Conservation (phyloP, 2,113 vertebrate species). For the Atractosteus spatula region DNA sequence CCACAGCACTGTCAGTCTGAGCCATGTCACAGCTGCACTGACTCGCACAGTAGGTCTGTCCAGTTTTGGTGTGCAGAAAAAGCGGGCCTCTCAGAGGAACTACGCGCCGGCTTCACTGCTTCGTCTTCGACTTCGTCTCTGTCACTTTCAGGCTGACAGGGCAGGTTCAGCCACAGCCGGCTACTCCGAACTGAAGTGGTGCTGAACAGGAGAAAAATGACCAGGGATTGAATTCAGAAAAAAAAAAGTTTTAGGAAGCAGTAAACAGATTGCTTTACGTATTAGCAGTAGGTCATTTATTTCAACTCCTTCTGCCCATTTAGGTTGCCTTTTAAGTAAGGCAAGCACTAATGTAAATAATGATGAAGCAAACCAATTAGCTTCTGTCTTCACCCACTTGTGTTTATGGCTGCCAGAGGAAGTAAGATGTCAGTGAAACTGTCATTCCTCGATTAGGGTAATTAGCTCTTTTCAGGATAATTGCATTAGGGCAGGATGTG, state of each 20-base stretch:
- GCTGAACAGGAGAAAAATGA: too few species aligned
- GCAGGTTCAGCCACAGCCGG: too few species aligned
- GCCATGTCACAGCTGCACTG: too few species aligned
- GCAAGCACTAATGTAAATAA: slow-evolving; percentile 73
- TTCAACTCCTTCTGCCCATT: not conserved
- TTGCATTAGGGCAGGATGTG: slow-evolving; percentile 76
- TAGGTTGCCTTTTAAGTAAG: slow-evolving; percentile 37
- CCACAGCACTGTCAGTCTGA: too few species aligned
- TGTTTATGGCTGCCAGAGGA: slow-evolving; percentile 76
- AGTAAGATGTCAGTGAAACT: slow-evolving; percentile 72
- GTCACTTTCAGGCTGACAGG: too few species aligned
- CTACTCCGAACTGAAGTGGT: too few species aligned
- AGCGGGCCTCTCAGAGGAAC: too few species aligned
- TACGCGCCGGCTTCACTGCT: too few species aligned
- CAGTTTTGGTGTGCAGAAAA: too few species aligned
- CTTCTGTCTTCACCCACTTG: slow-evolving; percentile 54
- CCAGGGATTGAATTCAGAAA: too few species aligned
- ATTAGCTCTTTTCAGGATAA: slow-evolving; percentile 73
- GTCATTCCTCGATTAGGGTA: slow-evolving; percentile 69
- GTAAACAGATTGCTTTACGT: slow-evolving; percentile 20
- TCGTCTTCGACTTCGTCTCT: too few species aligned
- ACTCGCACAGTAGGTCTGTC: too few species aligned
- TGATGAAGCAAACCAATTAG: slow-evolving; percentile 58
- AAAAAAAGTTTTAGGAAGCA: slow-evolving; percentile 4
- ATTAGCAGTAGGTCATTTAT: slow-evolving; percentile 1